Conservation (phyloP, 2,888 invertebrate genomes). For the Sarcophaga caerulescens region DNA sequence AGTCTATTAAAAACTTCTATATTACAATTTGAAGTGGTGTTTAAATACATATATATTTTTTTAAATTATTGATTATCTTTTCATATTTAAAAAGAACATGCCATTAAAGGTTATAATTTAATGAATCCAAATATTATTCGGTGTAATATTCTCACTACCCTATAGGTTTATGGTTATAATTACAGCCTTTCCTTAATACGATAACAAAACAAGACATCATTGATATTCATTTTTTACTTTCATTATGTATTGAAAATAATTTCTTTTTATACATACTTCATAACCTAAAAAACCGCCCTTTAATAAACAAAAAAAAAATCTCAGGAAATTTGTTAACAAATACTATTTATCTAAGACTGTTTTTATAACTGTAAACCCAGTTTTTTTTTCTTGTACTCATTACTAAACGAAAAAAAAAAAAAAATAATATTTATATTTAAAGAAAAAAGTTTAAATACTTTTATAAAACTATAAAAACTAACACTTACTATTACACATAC, state of each 20-base stretch:
- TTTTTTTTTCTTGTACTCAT: background rate
- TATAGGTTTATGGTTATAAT: slow-evolving; percentile 58
- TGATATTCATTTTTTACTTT: slow-evolving; percentile 30
- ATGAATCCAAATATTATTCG: background rate
- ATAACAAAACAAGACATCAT: slow-evolving; percentile 37
- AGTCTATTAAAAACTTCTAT: too few species aligned
- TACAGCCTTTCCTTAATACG: slow-evolving; percentile 48
- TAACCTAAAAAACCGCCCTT: slow-evolving; percentile 15
- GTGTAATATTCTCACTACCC: slow-evolving; percentile 55
- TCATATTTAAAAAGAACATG: too few species aligned
- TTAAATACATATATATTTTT: too few species aligned
- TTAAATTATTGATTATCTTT: too few species aligned
- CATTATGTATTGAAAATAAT: background rate
- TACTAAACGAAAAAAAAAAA: background rate
- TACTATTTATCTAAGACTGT: slow-evolving; percentile 49
- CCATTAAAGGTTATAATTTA: too few species aligned
- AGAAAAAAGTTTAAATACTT: background rate
- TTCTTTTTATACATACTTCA: slow-evolving; percentile 8
- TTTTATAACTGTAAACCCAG: slow-evolving; percentile 53
- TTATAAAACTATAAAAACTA: too few species aligned
- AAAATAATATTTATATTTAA: slow-evolving; percentile 7
- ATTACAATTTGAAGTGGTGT: too few species aligned
- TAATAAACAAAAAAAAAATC: slow-evolving; percentile 21
- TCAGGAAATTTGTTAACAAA: slow-evolving; percentile 57
- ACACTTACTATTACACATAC: too few species aligned